These are phyloP conservation scores for Drosophila micromelanica DNA, from an alignment of 1,140 invertebrate genomes.

Conservation along the genomic window DNA sequence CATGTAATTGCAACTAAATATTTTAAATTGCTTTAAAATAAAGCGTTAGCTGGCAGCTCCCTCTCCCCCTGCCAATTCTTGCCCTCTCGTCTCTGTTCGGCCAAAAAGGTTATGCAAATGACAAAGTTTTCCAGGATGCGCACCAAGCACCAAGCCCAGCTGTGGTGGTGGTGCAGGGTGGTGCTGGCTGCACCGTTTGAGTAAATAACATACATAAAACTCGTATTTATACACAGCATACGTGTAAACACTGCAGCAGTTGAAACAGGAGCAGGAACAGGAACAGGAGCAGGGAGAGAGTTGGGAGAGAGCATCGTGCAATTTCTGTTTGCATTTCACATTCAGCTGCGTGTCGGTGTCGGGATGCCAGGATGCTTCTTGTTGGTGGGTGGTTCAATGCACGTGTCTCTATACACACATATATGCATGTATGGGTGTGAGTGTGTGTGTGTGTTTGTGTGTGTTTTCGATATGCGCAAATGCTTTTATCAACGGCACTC, in stretches of 20 bases:
- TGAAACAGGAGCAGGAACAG: not conserved
- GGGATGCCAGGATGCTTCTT: conserved; percentile 60
- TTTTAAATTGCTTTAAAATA: conserved; percentile 83
- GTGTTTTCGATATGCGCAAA: conserved; percentile 62
- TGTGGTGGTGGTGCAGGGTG: conserved; percentile 28
- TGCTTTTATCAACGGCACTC: conserved; percentile 77
- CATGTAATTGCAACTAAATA: conserved; percentile 83
- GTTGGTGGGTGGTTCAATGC: conserved; percentile 31
- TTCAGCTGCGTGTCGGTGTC: conserved; percentile 77
- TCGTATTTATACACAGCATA: conserved; percentile 81
- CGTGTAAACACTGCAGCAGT: conserved; percentile 56
- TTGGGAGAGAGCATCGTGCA: conserved; percentile 48
- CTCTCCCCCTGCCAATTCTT: not conserved
- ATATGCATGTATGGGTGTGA: conserved; percentile 3
- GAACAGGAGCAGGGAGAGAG: conserved; percentile 20
- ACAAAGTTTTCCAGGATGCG: conserved; percentile 66
- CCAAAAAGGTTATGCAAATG: conserved; percentile 78
- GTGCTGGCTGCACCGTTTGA: conserved; percentile 70
- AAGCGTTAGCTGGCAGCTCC: conserved; percentile 41
- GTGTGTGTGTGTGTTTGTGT: conserved; percentile 16
- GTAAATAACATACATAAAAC: conserved; percentile 82
- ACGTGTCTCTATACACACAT: not conserved
- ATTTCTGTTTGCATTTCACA: conserved; percentile 78
- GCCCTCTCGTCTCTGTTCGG: not conserved
- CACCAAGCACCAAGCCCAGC: conserved; percentile 3